A percentile compares a stretch with the other conserved stretches of the same genome.
phyloP scores from a whole-genome alignment of 2,113 vertebrate species.

The Crocuta crocuta region DNA sequence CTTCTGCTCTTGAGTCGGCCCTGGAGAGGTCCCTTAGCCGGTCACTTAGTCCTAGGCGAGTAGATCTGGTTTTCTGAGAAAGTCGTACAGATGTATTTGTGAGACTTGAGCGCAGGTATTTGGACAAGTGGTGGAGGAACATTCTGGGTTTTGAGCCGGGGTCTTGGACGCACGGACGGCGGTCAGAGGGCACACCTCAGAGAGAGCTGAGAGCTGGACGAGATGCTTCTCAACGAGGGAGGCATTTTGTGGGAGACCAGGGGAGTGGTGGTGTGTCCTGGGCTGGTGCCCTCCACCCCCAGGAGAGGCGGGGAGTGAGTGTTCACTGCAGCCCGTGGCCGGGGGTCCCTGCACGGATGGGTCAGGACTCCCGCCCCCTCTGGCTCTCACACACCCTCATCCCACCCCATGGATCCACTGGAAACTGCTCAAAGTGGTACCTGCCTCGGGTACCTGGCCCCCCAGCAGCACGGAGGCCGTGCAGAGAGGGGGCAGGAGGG shows the following conservation, averaged over 20 bases:
- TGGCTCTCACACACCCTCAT: too few species aligned
- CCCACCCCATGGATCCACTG: too few species aligned
- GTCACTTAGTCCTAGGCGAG: too few species aligned
- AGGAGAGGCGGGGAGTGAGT: neutral
- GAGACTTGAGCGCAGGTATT: neutral
- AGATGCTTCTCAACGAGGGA: neutral
- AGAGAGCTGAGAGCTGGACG: neutral
- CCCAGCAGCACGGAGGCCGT: too few species aligned
- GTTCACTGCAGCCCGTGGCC: rapidly evolving
- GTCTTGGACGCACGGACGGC: neutral
- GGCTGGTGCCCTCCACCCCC: neutral
- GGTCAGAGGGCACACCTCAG: neutral
- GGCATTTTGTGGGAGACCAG: neutral
- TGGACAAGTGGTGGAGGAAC: too few species aligned
- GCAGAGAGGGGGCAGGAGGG: too few species aligned
- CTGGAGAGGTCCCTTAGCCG: neutral
- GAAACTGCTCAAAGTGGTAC: too few species aligned
- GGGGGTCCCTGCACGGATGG: neutral
- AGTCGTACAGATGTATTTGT: neutral
- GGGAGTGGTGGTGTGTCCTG: neutral
- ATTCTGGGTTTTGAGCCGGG: neutral
- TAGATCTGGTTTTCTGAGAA: neutral
- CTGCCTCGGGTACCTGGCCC: too few species aligned
- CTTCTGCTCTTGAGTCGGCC: neutral
- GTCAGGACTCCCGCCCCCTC: neutral